Evolutionary conservation across 23 tunicate genomes (phyloP).

Genomic region (Styela clava): DNA sequence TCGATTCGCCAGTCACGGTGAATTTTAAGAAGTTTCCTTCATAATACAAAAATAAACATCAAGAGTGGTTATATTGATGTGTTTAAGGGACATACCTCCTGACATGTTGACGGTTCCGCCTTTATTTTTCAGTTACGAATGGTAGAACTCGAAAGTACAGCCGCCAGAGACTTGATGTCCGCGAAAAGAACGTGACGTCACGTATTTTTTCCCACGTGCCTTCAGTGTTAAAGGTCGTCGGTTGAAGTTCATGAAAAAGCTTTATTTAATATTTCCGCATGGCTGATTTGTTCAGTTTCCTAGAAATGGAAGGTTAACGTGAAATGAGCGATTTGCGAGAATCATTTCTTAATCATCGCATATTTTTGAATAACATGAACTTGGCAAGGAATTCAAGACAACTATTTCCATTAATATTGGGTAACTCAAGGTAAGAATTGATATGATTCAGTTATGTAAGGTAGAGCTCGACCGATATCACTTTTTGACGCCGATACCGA

Average conservation of each 20-base stretch:
- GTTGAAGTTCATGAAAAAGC: not conserved
- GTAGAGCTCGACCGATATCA: too few relatives aligned
- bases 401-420: slow-evolving; percentile 21
- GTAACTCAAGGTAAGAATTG: slow-evolving; percentile 30
- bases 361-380: slow-evolving; percentile 15
- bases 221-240: not conserved
- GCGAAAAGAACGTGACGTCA: not conserved
- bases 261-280: slow-evolving; percentile 7
- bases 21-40: too few relatives aligned
- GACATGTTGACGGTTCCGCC: slow-evolving; percentile 83
- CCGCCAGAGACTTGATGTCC: slow-evolving; percentile 17
- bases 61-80: not conserved
- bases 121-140: slow-evolving; percentile 67
- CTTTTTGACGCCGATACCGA: too few relatives aligned
- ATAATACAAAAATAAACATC: too few relatives aligned
- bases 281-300: not conserved
- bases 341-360: too few relatives aligned
- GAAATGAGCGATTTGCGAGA: too few relatives aligned
- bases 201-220: slow-evolving; percentile 21
- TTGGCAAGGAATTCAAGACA: slow-evolving; percentile 15
- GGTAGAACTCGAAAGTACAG: slow-evolving; percentile 39
- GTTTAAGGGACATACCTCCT: slow-evolving; percentile 35
- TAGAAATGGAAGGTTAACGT: too few relatives aligned
- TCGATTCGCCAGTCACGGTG: too few relatives aligned
- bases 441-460: too few relatives aligned